Conservation (phyloP, 2,797 vertebrate species). For the Spinus olivaceus region DNA sequence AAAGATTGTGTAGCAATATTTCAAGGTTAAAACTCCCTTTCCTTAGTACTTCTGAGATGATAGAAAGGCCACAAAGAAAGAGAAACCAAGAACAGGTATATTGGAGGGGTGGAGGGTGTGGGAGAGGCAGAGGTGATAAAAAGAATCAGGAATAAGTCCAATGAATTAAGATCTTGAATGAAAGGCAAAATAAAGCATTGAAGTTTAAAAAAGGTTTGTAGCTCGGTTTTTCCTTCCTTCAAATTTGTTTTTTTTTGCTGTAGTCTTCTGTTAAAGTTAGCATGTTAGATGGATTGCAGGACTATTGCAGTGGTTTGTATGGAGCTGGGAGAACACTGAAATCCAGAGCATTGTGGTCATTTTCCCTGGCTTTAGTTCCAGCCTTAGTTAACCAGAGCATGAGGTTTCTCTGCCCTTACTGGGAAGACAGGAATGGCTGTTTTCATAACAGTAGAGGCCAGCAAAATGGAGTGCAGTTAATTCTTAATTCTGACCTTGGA, state of each 20-base stretch:
- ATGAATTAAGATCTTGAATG: neutral
- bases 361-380: neutral
- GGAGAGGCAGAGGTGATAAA: neutral
- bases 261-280: neutral
- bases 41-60: neutral
- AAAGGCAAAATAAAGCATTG: neutral
- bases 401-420: neutral
- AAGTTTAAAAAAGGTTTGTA: neutral
- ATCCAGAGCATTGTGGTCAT: fast-evolving
- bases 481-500: neutral
- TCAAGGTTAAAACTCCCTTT: neutral
- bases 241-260: neutral
- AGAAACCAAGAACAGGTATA: neutral
- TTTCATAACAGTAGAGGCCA: neutral
- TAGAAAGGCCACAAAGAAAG: neutral
- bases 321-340: neutral
- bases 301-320: neutral
- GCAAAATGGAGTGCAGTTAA: neutral
- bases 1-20: neutral
- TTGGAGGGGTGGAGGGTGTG: fast-evolving
- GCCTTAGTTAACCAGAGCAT: neutral
- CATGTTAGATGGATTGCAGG: neutral
- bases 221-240: neutral
- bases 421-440: neutral
- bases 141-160: neutral